Base-by-base conservation (phyloP, 2,888 invertebrate species). In the Drosophila subquinaria region DNA sequence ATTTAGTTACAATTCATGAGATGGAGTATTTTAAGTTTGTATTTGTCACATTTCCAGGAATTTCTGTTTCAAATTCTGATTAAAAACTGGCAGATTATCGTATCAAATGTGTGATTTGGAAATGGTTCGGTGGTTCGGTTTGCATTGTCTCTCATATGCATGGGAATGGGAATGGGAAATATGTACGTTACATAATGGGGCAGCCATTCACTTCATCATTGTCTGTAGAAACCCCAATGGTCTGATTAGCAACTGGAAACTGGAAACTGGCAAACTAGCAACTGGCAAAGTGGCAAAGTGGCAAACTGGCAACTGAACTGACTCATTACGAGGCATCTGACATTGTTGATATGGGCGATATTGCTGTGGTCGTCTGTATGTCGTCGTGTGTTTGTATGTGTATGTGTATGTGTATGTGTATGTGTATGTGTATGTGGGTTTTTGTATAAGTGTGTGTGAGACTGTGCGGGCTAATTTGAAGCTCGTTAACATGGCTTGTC, bases 401-500 rank as follows among this genome's bases (percentile, higher is more conserved):
- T 20, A 1, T 20, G 20, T 20, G 2, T 20, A 20, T 43, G n/a
- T 47, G 53, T 63, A 11, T 48, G 27, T 42, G 6, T 36, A 13
- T 59, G 11, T 27, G 10, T 57, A 42, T 33, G 17, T 35, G 35
- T 45, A 17, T 56, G 53, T 53, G 23, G 27, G 43, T 15, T 15
- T 11, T 10, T 35, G 38, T n/a, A n/a, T 23, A 10, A 15, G 52
- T 50, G 38, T 48, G 56, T 57, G 48, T 50, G 36, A 42, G 55
- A 43, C 40, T 62, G 70, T 73, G 47, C 64, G 60, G 57, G 75
- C 73, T 85, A 85, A 81, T 83, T 85, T 68, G 73, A 65, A 76
- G 70, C 78, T 81, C 86, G 83, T 84, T 86, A 84, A 80, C 83
- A 76, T 72, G 66, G 68, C 75, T 73, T 81, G 83, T 85, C 81